Conservation (phyloP, 53 echinoderm and acorn worm genomes). For the Apostichopus leukothele region DNA sequence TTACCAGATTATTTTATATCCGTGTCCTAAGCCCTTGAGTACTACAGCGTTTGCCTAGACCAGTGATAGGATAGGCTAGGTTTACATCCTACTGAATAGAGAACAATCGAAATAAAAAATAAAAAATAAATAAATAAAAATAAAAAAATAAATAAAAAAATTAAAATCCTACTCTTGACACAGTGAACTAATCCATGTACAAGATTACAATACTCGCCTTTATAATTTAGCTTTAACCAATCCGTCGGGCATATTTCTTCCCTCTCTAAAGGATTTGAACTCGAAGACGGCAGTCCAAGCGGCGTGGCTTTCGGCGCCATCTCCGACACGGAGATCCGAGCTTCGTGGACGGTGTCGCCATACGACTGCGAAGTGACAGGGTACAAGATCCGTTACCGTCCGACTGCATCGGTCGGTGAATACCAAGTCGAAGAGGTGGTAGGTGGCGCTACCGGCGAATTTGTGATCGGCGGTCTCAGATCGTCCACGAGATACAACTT, state of each 20-base stretch:
- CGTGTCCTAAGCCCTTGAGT: too few species aligned
- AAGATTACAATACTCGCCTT: too few species aligned
- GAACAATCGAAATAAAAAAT: too few species aligned
- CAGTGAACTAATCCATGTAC: too few species aligned
- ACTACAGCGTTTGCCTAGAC: too few species aligned
- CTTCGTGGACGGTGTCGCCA: constrained; percentile 53
- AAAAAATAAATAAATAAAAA: too few species aligned
- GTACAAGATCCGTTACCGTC: constrained; percentile 52
- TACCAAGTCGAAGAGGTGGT: constrained; percentile 29
- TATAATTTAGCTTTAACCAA: too few species aligned
- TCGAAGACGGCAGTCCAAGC: constrained; percentile 47
- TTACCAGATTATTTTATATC: too few species aligned
- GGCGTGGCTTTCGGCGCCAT: constrained; percentile 26
- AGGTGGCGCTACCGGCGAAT: constrained; percentile 42
- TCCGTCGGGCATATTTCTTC: background rate
- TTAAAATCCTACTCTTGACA: too few species aligned
- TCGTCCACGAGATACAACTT: constrained; percentile 50
- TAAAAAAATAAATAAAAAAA: too few species aligned
- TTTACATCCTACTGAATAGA: too few species aligned
- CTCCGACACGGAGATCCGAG: constrained; percentile 36
- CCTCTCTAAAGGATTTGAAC: background rate
- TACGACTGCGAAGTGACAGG: constrained; percentile 66
- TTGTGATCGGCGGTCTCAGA: constrained; percentile 48
- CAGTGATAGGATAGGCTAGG: too few species aligned
- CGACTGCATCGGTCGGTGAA: background rate